Percentiles rank a stretch among this genome's conserved stretches.
Evolutionary conservation across 2,113 vertebrate genomes (phyloP).

Genomic region (Vireo altiloquus): DNA sequence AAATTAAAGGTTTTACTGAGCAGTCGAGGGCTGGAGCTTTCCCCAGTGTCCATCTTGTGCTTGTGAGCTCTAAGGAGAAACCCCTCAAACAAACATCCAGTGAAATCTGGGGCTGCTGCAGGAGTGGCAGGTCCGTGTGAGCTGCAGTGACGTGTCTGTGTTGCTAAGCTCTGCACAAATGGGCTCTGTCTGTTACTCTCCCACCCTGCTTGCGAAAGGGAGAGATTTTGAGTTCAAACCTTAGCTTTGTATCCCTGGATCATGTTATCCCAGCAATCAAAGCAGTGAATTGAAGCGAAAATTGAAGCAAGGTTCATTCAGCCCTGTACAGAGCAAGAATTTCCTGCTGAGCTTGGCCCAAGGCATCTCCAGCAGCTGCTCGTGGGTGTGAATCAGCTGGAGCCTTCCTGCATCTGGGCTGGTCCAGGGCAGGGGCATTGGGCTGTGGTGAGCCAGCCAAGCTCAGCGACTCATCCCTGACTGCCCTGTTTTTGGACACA

Average conservation of each 20-base stretch:
- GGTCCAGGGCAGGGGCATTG: not conserved
- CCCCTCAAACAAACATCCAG: fast-evolving
- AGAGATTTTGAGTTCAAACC: not conserved
- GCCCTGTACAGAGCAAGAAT: not conserved
- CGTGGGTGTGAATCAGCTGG: not conserved
- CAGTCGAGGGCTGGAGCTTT: fast-evolving
- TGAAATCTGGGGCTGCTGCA: not conserved
- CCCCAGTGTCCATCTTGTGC: not conserved
- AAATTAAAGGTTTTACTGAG: not conserved
- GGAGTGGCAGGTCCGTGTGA: not conserved
- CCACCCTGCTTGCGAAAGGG: not conserved
- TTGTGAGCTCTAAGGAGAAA: not conserved
- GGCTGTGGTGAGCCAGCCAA: not conserved
- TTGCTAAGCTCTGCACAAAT: not conserved
- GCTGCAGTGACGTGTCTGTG: fast-evolving
- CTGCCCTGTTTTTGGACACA: fast-evolving
- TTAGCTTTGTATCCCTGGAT: not conserved
- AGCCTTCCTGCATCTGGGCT: not conserved
- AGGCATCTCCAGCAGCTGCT: not conserved
- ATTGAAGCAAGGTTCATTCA: not conserved
- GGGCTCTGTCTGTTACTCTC: not conserved
- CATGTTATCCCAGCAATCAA: not conserved
- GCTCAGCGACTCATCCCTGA: not conserved
- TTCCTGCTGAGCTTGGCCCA: not conserved
- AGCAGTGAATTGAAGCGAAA: not conserved